Evolutionary conservation across 2,113 vertebrate genomes (phyloP).

Genomic region (Otis tarda): DNA sequence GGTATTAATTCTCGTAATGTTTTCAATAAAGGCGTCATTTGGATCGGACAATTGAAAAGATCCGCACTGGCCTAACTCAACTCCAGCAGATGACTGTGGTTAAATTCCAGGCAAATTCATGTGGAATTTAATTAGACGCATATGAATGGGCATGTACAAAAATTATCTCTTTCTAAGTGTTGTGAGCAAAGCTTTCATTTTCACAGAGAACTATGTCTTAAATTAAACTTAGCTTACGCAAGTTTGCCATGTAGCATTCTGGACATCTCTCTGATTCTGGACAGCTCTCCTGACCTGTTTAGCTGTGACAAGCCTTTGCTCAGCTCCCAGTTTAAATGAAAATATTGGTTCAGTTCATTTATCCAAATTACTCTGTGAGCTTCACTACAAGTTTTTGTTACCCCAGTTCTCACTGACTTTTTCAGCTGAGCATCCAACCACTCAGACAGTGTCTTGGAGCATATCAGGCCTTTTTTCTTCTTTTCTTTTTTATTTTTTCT

Average conservation of each 20-base stretch:
- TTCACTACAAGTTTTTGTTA: background rate
- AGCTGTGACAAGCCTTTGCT: background rate
- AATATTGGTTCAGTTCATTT: background rate
- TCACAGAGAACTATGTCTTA: background rate
- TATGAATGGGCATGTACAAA: background rate
- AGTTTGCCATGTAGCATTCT: background rate
- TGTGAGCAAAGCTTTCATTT: slow-evolving; percentile 12
- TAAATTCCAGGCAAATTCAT: background rate
- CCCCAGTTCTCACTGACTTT: no score
- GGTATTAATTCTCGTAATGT: background rate
- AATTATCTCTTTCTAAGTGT: background rate
- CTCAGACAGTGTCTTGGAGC: background rate
- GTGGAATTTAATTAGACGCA: background rate
- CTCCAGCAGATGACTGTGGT: background rate
- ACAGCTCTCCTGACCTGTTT: background rate
- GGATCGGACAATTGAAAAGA: background rate
- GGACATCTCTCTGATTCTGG: background rate
- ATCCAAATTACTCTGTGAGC: background rate
- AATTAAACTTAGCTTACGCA: background rate
- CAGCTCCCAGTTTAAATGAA: background rate
- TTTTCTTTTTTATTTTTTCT: background rate
- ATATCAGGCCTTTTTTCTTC: background rate
- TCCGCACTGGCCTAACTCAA: background rate
- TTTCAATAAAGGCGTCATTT: background rate
- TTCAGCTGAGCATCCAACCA: background rate